Evolutionary conservation across 2,113 vertebrate species (phyloP), one percentile per base, ranked within the genome.

Genomic region (Myrmecophaga tridactyla): DNA sequence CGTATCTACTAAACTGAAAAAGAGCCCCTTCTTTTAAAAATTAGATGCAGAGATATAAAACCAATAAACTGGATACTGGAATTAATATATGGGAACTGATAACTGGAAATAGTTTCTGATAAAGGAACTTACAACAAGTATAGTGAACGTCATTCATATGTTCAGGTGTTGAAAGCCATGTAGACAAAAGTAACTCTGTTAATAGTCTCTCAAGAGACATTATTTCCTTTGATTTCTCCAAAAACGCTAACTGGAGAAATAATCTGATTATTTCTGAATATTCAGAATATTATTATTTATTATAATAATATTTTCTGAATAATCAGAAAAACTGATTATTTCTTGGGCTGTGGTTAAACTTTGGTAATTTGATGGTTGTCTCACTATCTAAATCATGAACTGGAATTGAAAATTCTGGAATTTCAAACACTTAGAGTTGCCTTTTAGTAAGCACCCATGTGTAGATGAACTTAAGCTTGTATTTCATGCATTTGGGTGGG

Each of bases 141-240:
- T 90, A 36, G 63, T 81, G 75, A 69, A 39, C 29, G 4, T 51
- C 18, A 1, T 67, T 76, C 48, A 29, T 67, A 10, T 43, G 29
- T 34, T 92, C 75, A 89, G 56, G 27, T 81, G 62, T 58, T 91
- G n/a, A 92, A 93, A 96, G 34, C 56, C 76, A 13, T 6, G 25
- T 25, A 29, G 41, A 70, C 48, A 63, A 69, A 88, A 36, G 75
- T 51, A 84, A 56, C 20, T 31, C 62, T 51, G 63, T 5, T 29
- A 41, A 56, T 60, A 67, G n/a, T 83, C 69, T 92, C 58, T 67
- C 14, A 43, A 36, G 69, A 86, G 53, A 62, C 17, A 8, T 70
- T 46, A 6, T 60, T 60, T 3, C 62, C 10, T 73, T 62, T 69
- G 56, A 70, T 62, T 89, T 82, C 51, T 34, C 58, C 31, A 67